Evolutionary conservation across 1,140 invertebrate species (phyloP).

Genomic region (Temnothorax curvispinosus): DNA sequence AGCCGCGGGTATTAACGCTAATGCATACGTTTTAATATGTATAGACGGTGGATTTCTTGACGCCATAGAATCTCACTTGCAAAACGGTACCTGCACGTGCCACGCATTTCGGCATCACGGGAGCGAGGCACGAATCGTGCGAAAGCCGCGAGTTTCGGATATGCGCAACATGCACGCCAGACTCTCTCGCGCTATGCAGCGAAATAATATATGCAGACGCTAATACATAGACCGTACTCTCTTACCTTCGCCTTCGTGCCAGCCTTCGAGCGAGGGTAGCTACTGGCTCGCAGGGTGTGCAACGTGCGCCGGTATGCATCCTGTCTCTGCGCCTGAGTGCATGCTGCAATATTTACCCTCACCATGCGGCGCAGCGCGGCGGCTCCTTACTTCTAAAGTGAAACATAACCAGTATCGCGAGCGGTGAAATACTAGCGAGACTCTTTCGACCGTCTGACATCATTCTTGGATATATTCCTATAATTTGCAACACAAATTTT

Average conservation of each 20-base stretch:
- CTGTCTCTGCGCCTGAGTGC: slow-evolving; percentile 82
- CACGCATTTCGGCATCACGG: slow-evolving; percentile 69
- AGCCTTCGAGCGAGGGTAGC: slow-evolving; percentile 36
- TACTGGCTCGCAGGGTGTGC: neutral
- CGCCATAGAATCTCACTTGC: slow-evolving; percentile 28
- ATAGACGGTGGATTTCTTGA: slow-evolving; percentile 31
- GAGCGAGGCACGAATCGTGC: slow-evolving; percentile 61
- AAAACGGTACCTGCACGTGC: slow-evolving; percentile 68
- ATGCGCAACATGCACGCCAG: slow-evolving; percentile 66
- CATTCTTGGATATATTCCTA: neutral
- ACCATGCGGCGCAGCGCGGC: slow-evolving; percentile 26
- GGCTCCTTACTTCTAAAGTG: slow-evolving; percentile 49
- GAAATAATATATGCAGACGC: slow-evolving; percentile 83
- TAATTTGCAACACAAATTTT: slow-evolving; percentile 33
- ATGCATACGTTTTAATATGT: slow-evolving; percentile 40
- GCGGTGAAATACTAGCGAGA: slow-evolving; percentile 63
- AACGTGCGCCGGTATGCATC: slow-evolving; percentile 73
- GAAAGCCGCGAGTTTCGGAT: slow-evolving; percentile 65
- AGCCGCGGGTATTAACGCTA: neutral
- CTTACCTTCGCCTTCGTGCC: slow-evolving; percentile 28
- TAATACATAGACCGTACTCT: slow-evolving; percentile 81
- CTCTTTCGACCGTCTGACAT: slow-evolving; percentile 61
- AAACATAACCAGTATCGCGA: slow-evolving; percentile 57
- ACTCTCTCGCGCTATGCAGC: slow-evolving; percentile 72
- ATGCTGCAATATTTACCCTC: slow-evolving; percentile 84